These are phyloP conservation scores for Hypomecis atomaria DNA, from an alignment of 2,888 invertebrate species.

Conservation along the genomic window DNA sequence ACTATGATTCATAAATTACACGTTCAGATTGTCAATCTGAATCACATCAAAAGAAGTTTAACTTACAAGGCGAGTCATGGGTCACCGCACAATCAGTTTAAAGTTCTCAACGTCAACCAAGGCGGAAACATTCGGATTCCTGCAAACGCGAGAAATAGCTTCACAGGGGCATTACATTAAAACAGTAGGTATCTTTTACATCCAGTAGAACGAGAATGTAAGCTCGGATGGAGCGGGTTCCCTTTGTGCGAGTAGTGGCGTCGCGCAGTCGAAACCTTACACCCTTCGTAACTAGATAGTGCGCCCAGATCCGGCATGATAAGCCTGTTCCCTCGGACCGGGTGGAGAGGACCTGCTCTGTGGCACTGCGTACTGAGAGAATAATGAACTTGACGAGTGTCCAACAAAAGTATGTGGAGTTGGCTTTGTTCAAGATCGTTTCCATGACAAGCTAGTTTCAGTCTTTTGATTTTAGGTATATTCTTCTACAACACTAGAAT, in stretches of 20 bases:
- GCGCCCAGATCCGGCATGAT: conserved; percentile 60
- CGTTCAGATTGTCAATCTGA: neutral
- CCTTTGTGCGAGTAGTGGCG: conserved; percentile 61
- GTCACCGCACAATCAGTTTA: neutral
- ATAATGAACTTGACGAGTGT: neutral
- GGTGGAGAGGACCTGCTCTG: conserved; percentile 47
- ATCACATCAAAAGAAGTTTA: neutral
- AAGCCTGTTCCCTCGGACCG: conserved; percentile 46
- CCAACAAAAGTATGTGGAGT: neutral
- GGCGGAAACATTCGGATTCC: neutral
- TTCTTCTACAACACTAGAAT: no score
- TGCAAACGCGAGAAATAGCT: conserved; percentile 7
- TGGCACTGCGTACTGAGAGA: conserved; percentile 17
- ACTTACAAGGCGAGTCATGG: neutral
- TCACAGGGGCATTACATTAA: conserved; percentile 37
- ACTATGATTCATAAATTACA: conserved; percentile 3
- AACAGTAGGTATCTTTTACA: conserved; percentile 57
- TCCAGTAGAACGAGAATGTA: conserved; percentile 60
- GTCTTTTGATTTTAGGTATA: no score
- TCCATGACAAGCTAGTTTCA: no score
- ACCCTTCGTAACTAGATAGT: conserved; percentile 68
- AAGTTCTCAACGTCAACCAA: neutral
- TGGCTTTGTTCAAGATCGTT: no score
- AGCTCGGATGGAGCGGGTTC: conserved; percentile 44
- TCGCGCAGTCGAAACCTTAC: conserved; percentile 65